These are phyloP conservation scores for Eidolon dupreanum DNA, from an alignment of 2,797 vertebrate species.

Conservation along the genomic window DNA sequence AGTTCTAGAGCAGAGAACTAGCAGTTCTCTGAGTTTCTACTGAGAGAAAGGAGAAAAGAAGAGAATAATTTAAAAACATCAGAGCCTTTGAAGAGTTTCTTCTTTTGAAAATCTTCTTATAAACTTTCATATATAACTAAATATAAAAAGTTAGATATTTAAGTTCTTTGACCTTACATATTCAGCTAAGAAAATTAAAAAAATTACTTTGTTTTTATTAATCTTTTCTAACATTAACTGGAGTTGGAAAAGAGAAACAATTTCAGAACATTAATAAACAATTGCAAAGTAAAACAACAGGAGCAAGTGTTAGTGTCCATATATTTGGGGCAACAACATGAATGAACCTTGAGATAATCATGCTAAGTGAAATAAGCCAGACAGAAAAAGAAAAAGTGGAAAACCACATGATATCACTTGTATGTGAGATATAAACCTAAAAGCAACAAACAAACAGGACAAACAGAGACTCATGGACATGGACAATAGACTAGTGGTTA, in stretches of 20 bases:
- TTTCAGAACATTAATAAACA: not conserved
- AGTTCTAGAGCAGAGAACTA: not conserved
- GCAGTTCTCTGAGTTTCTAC: not conserved
- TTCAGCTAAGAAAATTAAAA: not conserved
- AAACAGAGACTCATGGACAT: no score
- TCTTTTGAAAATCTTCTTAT: not conserved
- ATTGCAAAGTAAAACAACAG: not conserved
- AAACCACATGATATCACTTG: no score
- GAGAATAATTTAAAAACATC: not conserved
- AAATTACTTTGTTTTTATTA: not conserved
- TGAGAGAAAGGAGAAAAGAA: not conserved
- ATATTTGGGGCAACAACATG: not conserved
- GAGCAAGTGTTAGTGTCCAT: not conserved
- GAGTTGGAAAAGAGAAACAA: not conserved
- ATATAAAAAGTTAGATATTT: not conserved
- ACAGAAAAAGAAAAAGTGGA: no score
- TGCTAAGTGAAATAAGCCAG: no score
- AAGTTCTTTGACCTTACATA: not conserved
- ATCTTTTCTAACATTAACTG: slow-evolving; percentile 9
- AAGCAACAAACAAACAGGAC: no score
- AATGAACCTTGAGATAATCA: no score
- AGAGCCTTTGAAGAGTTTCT: not conserved
- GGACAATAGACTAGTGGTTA: no score
- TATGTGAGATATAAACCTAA: no score
- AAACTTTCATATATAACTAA: not conserved